A percentile compares a stretch with the other conserved stretches of the same genome.
These are phyloP conservation scores for Gymnodraco acuticeps DNA, from an alignment of 2,797 vertebrate genomes.

Conservation along the genomic window DNA sequence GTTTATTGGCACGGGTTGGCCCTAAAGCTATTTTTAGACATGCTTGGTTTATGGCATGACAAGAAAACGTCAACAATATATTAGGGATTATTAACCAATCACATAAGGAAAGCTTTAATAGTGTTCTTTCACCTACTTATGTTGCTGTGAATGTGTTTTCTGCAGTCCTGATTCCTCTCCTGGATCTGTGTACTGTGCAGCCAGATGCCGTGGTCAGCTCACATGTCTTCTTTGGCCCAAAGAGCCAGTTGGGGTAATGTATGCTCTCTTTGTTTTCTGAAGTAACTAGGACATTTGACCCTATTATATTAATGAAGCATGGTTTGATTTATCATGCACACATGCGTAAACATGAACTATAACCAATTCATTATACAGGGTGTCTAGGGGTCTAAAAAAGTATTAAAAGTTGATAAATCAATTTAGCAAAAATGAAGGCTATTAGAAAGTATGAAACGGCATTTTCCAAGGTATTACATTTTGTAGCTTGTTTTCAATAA, in stretches of 20 bases:
- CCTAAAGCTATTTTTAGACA: too few relatives aligned
- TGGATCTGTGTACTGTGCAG: constrained; percentile 93
- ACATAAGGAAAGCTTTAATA: background rate
- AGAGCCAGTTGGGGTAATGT: constrained; percentile 90
- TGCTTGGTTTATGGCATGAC: background rate
- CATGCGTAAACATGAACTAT: background rate
- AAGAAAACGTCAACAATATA: background rate
- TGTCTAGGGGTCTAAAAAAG: too few relatives aligned
- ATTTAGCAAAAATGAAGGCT: too few relatives aligned
- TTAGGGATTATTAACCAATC: background rate
- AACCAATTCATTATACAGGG: background rate
- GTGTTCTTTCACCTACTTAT: constrained; percentile 27
- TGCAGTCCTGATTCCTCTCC: constrained; percentile 91
- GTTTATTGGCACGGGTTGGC: too few relatives aligned
- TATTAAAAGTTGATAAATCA: too few relatives aligned
- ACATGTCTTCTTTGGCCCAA: constrained; percentile 93
- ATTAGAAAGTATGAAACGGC: too few relatives aligned
- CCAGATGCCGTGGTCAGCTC: constrained; percentile 88
- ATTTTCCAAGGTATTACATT: too few relatives aligned
- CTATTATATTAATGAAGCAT: background rate
- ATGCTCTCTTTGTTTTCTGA: constrained; percentile 19
- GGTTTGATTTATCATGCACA: background rate
- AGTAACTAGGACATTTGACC: background rate
- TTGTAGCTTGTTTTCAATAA: too few relatives aligned
- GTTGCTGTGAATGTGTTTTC: constrained; percentile 32